Evolutionary conservation across 2,888 invertebrate genomes (phyloP), one percentile per base, ranked within the genome.

Genomic region (Dicycla oo): DNA sequence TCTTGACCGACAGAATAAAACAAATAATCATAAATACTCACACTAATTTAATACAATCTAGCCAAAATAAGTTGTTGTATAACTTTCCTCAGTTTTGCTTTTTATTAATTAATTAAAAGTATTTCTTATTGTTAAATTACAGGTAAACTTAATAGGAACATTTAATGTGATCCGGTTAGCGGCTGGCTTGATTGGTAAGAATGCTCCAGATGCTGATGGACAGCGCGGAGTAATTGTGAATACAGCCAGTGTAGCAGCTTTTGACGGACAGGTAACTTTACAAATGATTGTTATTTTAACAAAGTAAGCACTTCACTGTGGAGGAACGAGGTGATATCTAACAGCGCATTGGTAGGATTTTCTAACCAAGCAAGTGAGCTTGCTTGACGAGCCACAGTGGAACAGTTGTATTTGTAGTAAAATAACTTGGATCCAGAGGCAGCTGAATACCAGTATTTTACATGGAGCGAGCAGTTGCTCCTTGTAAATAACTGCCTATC

Each of bases 191-290:
- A 99, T 99, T 90, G 98, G 97, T 18, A 96, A 98, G 87, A 99
- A 99, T 91, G 96, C 97, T 54, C 98, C 98, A 0, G 97, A 99
- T 90, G 95, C 95, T 61, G 98, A 98, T 91, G 98, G 98, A 0
- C 98, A 98, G 89, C 97, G 99, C 62, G 99, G 99, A 8, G 98
- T 99, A 1, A 97, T 99, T 63, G 96, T 99, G 2, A 99, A 99
- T 92, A 99, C 99, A 0, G 98, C 99, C 0, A 99, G 99, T 87
- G 97, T 99, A 2, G 99, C 99, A 5, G 99, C 99, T 0, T 99
- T 96, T 90, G 99, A 99, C 86, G 99, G 99, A 23, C 95, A 95
- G 91, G 95, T 94, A 72, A 77, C 60, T 34, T 26, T 53, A 47
- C 11, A 34, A n/a, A 34, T 47, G 2, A 26, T 47, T 60, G n/a